Evolutionary conservation across 2,113 vertebrate genomes (phyloP).

Genomic region (Chroicocephalus ridibundus): DNA sequence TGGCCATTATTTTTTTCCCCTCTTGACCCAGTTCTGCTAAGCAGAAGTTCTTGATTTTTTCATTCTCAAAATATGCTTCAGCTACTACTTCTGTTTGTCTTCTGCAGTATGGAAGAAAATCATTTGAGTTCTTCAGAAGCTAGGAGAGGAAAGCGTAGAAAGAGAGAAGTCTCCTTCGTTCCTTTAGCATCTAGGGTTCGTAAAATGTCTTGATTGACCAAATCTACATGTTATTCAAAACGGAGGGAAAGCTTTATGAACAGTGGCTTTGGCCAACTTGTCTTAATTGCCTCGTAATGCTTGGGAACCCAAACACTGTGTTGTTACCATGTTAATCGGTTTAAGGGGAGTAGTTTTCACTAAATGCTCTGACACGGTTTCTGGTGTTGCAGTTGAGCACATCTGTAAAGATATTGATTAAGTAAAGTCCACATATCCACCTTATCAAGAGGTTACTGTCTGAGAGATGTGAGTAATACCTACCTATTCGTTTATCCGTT

Average conservation of each 20-base stretch:
- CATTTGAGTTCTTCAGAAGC: neutral
- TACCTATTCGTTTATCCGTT: neutral
- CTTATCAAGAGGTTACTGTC: neutral
- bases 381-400: neutral
- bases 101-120: neutral
- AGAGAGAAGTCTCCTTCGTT: neutral
- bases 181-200: neutral
- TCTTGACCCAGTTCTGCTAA: neutral
- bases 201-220: neutral
- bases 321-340: neutral
- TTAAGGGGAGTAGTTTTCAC: neutral
- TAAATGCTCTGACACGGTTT: neutral
- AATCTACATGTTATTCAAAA: neutral
- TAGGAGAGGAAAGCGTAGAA: neutral
- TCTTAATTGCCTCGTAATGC: neutral
- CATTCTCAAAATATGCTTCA: neutral
- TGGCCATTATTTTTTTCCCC: neutral
- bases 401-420: neutral
- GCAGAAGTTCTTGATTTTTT: neutral
- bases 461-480: neutral
- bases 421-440: neutral
- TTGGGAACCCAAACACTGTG: accelerated
- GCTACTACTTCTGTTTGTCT: neutral
- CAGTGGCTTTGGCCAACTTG: neutral
- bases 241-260: neutral